A percentile compares a stretch with the other conserved stretches of the same genome.
phyloP scores from a whole-genome alignment of 2,888 invertebrate species.

The Arctia plantaginis region DNA sequence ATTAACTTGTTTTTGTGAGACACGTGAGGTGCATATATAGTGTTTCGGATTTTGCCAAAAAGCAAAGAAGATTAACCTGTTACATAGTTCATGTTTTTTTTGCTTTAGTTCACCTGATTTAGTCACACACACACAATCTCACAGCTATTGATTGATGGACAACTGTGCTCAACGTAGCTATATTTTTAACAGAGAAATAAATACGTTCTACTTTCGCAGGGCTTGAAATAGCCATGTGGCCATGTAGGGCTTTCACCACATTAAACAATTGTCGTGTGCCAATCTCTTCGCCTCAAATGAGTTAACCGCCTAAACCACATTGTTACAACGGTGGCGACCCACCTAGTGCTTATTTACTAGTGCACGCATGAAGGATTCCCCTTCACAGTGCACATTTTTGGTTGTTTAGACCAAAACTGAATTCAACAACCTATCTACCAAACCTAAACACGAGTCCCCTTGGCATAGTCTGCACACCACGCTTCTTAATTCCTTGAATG shows the following conservation, averaged over 20 bases:
- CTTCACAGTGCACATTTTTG: background rate
- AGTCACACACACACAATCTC: background rate
- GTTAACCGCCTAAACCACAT: background rate
- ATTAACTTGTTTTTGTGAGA: slow-evolving; percentile 25
- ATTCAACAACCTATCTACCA: background rate
- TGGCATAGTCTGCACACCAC: background rate
- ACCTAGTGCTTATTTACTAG: background rate
- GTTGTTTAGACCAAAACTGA: background rate
- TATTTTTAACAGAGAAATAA: background rate
- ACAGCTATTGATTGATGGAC: background rate
- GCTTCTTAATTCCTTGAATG: too few species aligned
- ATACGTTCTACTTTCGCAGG: background rate
- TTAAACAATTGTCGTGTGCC: slow-evolving; percentile 1
- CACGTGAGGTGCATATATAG: slow-evolving; percentile 30
- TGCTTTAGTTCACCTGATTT: background rate
- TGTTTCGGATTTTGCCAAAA: background rate
- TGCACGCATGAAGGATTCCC: background rate
- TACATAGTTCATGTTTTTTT: background rate
- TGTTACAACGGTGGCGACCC: background rate
- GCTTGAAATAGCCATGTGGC: background rate
- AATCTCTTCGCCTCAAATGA: background rate
- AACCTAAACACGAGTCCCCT: too few species aligned
- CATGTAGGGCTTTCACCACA: background rate
- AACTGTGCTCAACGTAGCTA: background rate
- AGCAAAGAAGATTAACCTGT: background rate